Evolutionary conservation across 2,888 invertebrate species (phyloP).

Genomic region (Scrobipalpa costella): DNA sequence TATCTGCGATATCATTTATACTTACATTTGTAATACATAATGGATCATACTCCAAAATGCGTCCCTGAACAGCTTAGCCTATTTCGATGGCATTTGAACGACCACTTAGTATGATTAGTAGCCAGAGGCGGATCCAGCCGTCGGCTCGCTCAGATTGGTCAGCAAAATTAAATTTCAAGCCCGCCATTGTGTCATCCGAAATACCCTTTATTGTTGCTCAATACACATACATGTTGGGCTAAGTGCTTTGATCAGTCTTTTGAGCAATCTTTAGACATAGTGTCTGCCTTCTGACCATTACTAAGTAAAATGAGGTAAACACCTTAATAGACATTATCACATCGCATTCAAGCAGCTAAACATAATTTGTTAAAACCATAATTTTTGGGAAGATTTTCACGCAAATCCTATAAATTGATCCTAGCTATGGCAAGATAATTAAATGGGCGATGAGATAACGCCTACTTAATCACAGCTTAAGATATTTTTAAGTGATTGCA

Average conservation of each 20-base stretch:
- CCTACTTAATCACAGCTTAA: constrained; percentile 6
- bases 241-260: neutral
- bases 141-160: neutral
- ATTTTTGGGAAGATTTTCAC: too few species aligned
- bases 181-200: neutral
- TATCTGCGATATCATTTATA: too few species aligned
- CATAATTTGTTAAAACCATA: too few species aligned
- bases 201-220: neutral
- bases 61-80: neutral
- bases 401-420: too few species aligned
- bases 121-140: constrained; percentile 19
- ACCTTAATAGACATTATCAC: too few species aligned
- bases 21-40: neutral
- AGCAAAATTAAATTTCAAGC: constrained; percentile 10
- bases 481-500: neutral
- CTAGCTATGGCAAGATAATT: neutral
- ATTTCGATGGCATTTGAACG: constrained; percentile 21
- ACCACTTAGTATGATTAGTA: constrained; percentile 37
- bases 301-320: too few species aligned
- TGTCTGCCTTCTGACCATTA: neutral
- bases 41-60: constrained; percentile 3
- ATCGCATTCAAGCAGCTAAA: too few species aligned
- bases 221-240: neutral
- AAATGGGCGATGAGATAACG: neutral
- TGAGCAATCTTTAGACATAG: neutral